Percentiles rank a stretch among this genome's conserved stretches.
phyloP scores from a whole-genome alignment of 2,888 invertebrate species.

The Antitype chi region DNA sequence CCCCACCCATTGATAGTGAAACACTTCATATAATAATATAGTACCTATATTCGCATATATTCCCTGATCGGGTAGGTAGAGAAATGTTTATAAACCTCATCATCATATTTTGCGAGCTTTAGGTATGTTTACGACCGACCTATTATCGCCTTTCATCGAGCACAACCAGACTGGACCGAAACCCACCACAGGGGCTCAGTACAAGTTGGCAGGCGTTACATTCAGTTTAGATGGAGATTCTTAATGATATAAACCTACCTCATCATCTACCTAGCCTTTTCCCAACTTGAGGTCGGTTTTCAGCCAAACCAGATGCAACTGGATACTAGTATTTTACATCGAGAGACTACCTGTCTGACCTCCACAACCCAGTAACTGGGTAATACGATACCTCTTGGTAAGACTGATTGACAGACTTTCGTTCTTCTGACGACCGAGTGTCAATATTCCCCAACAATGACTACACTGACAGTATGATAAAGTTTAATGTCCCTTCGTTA shows the following conservation, averaged over 20 bases:
- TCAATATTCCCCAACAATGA: no score
- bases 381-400: background rate
- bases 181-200: no score
- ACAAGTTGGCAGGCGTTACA: background rate
- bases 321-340: background rate
- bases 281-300: background rate
- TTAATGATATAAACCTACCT: background rate
- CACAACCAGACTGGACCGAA: background rate
- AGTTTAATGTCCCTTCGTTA: background rate
- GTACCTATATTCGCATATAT: background rate
- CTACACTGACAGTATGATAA: background rate
- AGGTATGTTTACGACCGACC: background rate
- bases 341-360: background rate
- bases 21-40: no score
- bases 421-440: background rate
- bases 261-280: background rate
- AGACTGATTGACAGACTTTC: background rate
- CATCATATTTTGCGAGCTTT: background rate
- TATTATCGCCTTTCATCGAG: background rate
- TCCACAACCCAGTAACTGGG: background rate
- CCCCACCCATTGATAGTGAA: background rate
- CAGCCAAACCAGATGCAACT: background rate
- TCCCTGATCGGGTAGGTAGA: background rate
- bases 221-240: background rate
- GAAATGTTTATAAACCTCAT: background rate